A percentile compares a stretch with the other conserved stretches of the same genome.
These are phyloP conservation scores for Ciconia maguari DNA, from an alignment of 2,113 vertebrate species.

Conservation along the genomic window DNA sequence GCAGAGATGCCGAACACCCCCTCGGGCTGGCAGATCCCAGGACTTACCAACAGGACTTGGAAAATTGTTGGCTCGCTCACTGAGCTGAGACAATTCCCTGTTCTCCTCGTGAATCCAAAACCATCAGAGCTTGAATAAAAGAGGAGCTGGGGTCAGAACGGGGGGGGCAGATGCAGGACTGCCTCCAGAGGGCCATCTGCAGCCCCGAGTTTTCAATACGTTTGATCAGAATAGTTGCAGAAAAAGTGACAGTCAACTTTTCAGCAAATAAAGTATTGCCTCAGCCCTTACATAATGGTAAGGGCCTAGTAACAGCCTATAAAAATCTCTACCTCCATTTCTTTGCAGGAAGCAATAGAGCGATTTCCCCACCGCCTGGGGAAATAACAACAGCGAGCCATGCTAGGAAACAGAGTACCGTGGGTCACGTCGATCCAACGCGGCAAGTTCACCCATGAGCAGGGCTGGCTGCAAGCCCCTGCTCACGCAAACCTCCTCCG, in stretches of 20 bases:
- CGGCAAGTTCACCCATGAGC: fast-evolving
- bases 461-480: background rate
- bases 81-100: background rate
- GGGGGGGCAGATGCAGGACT: fast-evolving
- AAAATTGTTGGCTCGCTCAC: background rate
- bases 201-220: fast-evolving
- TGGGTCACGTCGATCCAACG: fast-evolving
- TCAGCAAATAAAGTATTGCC: background rate
- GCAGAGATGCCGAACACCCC: fast-evolving
- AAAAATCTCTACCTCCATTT: background rate
- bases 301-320: background rate
- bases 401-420: fast-evolving
- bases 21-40: background rate
- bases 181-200: background rate
- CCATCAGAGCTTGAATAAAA: background rate
- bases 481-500: background rate
- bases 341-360: background rate
- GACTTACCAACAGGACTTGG: background rate
- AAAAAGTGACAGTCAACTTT: background rate
- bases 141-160: background rate
- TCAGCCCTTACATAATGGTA: background rate
- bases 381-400: background rate
- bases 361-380: background rate
- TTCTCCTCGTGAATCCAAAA: background rate
- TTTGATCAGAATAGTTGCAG: background rate